These are phyloP conservation scores for Perca schrenkii DNA, from an alignment of 2,113 vertebrate species.

Conservation along the genomic window DNA sequence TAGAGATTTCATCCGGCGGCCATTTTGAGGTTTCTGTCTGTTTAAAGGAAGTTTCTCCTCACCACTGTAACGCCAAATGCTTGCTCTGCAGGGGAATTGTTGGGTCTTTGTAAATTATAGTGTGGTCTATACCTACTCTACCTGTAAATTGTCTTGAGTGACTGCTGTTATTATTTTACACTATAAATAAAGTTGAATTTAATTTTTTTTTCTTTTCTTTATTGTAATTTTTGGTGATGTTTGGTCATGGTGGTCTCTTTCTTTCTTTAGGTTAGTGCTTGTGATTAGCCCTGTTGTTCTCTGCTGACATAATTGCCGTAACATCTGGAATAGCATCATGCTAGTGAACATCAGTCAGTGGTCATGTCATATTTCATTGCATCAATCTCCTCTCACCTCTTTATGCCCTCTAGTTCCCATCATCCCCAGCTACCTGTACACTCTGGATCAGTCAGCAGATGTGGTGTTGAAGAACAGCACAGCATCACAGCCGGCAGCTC, in stretches of 20 bases:
- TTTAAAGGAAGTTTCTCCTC: too few species aligned
- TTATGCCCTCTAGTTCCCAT: constrained; percentile 91
- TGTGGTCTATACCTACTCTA: too few species aligned
- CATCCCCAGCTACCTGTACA: constrained; percentile 97
- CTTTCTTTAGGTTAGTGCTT: not conserved
- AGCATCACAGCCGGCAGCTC: constrained; percentile 45
- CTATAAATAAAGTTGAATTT: too few species aligned
- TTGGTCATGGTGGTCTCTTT: not conserved
- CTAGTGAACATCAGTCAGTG: constrained; percentile 34
- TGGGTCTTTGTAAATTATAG: too few species aligned
- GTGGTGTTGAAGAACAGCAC: constrained; percentile 76
- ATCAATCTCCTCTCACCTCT: constrained; percentile 19
- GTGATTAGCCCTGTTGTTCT: not conserved
- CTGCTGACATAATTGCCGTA: constrained; percentile 2
- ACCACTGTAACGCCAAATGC: too few species aligned
- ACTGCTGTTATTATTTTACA: too few species aligned
- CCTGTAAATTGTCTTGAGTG: too few species aligned
- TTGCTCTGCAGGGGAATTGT: too few species aligned
- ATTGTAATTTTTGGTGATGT: too few species aligned
- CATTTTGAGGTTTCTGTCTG: too few species aligned
- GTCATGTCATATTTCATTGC: constrained; percentile 31
- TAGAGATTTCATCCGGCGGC: too few species aligned
- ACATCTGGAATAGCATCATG: constrained; percentile 15
- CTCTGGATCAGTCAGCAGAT: constrained; percentile 85
- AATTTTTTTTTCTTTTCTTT: too few species aligned